Evolutionary conservation across 2,888 invertebrate species (phyloP), one percentile per base, ranked within the genome.

Genomic region (Ellobium chinense): DNA sequence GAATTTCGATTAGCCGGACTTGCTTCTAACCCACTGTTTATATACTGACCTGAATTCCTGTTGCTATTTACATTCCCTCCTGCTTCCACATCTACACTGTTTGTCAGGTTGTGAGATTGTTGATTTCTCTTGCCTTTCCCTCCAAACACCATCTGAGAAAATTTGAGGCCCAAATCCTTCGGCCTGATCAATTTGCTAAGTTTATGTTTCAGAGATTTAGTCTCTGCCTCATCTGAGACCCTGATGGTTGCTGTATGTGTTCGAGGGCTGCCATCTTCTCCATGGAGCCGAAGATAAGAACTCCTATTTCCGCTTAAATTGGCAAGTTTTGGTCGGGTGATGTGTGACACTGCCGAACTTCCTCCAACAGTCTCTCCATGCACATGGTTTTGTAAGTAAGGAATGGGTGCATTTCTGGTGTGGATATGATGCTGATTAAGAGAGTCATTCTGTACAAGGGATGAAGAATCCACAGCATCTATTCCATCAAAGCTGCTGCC

Each of bases 331-430:
- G 93, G 92, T 36, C 92, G 86, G 2, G 89, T 85, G 39, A 87
- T 86, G 21, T 73, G 34, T 5, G 79, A 24, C 24, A 73, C 21
- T 9, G 54, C 36, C 1, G 34, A 12, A 3, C 0, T 36, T 24
- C 84, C 83, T 72, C 80, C 86, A 65, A 78, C 77, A 12, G 66
- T 70, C 36, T 86, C 87, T 91, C 77, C 93, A 78, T 94, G 95
- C 34, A 96, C 96, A 74, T 96, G 95, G 89, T 96, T 96, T 86
- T 95, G 96, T 0, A 96, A 94, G 87, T 96, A 96, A 0, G 96
- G 96, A 84, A 95, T 95, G 0, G 95, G 95, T 24, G 90, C 87
- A 56, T 89, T 87, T 46, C 88, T 84, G 14, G 88, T 84, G 7
- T 74, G 74, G 37, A 56, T 34, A n/a, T 75, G 60, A 87, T 90